Evolutionary conservation across 2,888 invertebrate species (phyloP).

Genomic region (Neoaliturus tenellus): DNA sequence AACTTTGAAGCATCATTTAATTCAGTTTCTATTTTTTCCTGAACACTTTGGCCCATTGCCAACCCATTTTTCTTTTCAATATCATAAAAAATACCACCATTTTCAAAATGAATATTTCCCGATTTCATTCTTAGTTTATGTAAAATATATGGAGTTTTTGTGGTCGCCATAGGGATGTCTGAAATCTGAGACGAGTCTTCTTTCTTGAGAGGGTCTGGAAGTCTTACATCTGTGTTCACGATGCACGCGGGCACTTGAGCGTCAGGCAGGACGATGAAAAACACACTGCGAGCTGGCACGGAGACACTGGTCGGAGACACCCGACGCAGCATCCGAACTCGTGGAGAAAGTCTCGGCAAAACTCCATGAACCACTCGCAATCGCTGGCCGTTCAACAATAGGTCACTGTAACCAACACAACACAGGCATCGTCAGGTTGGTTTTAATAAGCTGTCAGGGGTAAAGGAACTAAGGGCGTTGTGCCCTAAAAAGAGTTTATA

Average conservation of each 20-base stretch:
- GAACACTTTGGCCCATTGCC: not conserved
- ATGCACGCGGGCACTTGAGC: slow-evolving; percentile 64
- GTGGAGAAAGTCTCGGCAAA: slow-evolving; percentile 69
- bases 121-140: not conserved
- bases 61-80: not conserved
- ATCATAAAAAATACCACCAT: not conserved
- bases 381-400: slow-evolving; percentile 79
- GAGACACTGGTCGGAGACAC: slow-evolving; percentile 57
- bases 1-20: not conserved
- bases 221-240: not conserved
- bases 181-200: not conserved
- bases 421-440: no score
- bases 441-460: no score
- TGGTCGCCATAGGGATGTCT: not conserved
- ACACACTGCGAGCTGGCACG: slow-evolving; percentile 64
- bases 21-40: not conserved
- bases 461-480: no score
- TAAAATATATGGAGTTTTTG: not conserved
- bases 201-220: not conserved
- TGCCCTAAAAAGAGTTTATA: no score
- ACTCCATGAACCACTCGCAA: slow-evolving; percentile 77
- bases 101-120: not conserved
- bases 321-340: slow-evolving; percentile 59
- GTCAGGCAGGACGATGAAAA: slow-evolving; percentile 67
- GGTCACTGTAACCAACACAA: slow-evolving; percentile 74